Evolutionary conservation across 2,888 invertebrate species (phyloP).

Genomic region (Mycalesis mineus): DNA sequence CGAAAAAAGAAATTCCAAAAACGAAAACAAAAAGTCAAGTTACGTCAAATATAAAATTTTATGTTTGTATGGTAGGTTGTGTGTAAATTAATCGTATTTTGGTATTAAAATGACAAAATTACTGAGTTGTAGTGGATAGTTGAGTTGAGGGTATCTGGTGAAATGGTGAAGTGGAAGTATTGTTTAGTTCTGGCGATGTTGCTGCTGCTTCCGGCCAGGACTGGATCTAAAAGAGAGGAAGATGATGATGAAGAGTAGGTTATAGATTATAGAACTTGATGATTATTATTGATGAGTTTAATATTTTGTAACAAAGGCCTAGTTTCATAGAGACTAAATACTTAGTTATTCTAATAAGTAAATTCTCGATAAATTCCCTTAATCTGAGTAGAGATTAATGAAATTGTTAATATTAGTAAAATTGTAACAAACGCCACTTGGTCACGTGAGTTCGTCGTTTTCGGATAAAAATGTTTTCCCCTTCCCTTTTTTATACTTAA

Average conservation of each 20-base stretch:
- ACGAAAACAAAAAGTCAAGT: conserved; percentile 44
- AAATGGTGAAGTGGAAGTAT: conserved; percentile 64
- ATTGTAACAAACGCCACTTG: no score
- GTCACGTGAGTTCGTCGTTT: no score
- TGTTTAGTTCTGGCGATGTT: conserved; percentile 56
- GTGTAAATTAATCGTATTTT: conserved; percentile 42
- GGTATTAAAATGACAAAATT: conserved; percentile 66
- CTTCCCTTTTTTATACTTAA: no score
- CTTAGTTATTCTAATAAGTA: no score
- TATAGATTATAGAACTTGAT: no score
- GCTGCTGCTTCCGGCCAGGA: conserved; percentile 50
- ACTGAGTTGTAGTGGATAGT: conserved; percentile 45
- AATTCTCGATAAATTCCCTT: no score
- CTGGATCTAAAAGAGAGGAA: conserved; percentile 46
- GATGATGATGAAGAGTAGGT: conserved; percentile 58
- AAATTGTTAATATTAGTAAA: no score
- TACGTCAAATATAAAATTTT: conserved; percentile 54
- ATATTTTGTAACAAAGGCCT: no score
- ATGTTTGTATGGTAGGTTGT: conserved; percentile 26
- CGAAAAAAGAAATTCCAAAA: conserved; percentile 56
- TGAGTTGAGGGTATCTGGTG: conserved; percentile 37
- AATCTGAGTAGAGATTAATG: no score
- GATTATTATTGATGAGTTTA: no score
- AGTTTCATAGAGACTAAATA: no score
- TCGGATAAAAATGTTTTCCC: no score